These are phyloP conservation scores for Sarcophaga variegata DNA, from an alignment of 2,888 invertebrate species.

Conservation along the genomic window DNA sequence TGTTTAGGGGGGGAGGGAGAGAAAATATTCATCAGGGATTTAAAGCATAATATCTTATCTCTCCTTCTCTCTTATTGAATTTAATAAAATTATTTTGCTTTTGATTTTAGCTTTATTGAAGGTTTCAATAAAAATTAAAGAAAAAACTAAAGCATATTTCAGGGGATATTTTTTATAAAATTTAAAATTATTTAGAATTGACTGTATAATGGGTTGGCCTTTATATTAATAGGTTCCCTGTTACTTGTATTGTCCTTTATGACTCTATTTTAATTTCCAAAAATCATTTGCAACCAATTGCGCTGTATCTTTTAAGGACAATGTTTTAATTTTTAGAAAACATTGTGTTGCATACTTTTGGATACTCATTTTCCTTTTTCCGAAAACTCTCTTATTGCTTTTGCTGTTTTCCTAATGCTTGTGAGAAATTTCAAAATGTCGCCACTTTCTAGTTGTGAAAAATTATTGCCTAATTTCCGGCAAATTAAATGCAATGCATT, in stretches of 20 bases:
- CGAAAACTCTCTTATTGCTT: background rate
- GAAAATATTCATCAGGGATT: background rate
- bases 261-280: too few relatives aligned
- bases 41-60: background rate
- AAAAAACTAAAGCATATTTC: background rate
- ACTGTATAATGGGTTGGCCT: background rate
- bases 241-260: background rate
- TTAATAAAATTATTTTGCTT: background rate
- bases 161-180: background rate
- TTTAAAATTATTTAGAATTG: background rate
- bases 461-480: background rate
- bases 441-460: background rate
- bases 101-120: background rate
- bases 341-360: background rate
- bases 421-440: conserved; percentile 56
- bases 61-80: background rate
- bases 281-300: too few relatives aligned
- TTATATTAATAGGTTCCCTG: background rate
- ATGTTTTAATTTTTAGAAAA: background rate
- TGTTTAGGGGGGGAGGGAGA: background rate
- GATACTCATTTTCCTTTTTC: background rate
- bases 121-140: background rate
- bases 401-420: conserved; percentile 28
- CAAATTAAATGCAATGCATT: background rate
- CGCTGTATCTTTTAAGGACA: background rate